Conservation (phyloP, 2,113 vertebrate species). For the Gavialis gangeticus region DNA sequence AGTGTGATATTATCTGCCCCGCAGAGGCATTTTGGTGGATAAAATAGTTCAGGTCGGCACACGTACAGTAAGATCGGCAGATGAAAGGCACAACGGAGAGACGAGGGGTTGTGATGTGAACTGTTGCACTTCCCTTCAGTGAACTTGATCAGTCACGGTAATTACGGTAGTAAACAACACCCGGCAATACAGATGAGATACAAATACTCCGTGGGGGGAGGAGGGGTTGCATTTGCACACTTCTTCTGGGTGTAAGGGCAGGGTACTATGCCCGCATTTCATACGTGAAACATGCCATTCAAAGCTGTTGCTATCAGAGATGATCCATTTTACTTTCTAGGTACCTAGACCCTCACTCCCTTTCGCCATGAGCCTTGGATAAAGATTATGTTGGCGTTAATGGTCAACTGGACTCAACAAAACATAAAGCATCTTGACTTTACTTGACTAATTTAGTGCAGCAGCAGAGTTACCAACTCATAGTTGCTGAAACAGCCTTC, state of each 20-base stretch:
- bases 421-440: neutral
- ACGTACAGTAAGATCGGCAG: conserved; percentile 49
- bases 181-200: neutral
- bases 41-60: conserved; percentile 31
- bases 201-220: neutral
- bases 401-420: too few relatives aligned
- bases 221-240: neutral
- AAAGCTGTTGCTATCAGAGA: neutral
- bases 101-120: conserved; percentile 53
- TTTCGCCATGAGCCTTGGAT: neutral
- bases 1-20: conserved; percentile 61
- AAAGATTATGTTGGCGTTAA: neutral
- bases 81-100: conserved; percentile 33
- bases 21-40: conserved; percentile 53
- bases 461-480: neutral
- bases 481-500: neutral
- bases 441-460: neutral
- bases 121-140: conserved; percentile 48
- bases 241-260: neutral
- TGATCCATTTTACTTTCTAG: neutral
- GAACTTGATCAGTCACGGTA: neutral
- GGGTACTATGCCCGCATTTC: too few relatives aligned
- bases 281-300: neutral
- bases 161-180: neutral
- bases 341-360: too few relatives aligned